Evolutionary conservation across 2,797 vertebrate species (phyloP).

Genomic region (Bradypodion ventrale): DNA sequence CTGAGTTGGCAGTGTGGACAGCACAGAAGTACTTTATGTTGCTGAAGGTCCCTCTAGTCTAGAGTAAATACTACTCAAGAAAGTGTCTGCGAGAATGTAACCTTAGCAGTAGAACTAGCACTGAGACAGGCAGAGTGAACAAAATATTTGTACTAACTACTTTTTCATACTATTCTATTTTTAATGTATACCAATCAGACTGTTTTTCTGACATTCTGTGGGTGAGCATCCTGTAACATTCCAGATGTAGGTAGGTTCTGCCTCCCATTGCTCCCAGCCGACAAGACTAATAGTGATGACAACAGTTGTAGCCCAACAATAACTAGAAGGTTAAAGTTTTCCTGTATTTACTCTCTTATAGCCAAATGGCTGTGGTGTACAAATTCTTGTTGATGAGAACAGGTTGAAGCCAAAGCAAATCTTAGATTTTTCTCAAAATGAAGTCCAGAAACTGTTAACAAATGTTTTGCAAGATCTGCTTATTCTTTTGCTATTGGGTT

Average conservation of each 20-base stretch:
- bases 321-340: neutral
- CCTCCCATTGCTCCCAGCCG: neutral
- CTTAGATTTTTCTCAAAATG: neutral
- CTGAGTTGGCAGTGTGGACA: constrained; percentile 11
- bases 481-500: neutral
- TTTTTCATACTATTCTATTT: neutral
- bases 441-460: fast-evolving
- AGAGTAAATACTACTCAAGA: neutral
- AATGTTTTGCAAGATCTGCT: neutral
- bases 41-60: neutral
- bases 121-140: constrained; percentile 35
- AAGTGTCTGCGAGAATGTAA: neutral
- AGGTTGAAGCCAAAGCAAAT: neutral
- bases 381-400: constrained; percentile 12
- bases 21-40: neutral
- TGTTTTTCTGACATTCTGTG: constrained; percentile 30
- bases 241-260: neutral
- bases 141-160: constrained; percentile 24
- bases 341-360: neutral
- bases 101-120: constrained; percentile 10
- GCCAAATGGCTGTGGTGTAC: neutral
- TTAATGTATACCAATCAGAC: neutral
- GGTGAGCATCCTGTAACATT: neutral
- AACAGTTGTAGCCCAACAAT: neutral
- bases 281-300: neutral